These are phyloP conservation scores for Desmophyllum pertusum DNA, from an alignment of 92 coral and sea anemone species.

Conservation along the genomic window DNA sequence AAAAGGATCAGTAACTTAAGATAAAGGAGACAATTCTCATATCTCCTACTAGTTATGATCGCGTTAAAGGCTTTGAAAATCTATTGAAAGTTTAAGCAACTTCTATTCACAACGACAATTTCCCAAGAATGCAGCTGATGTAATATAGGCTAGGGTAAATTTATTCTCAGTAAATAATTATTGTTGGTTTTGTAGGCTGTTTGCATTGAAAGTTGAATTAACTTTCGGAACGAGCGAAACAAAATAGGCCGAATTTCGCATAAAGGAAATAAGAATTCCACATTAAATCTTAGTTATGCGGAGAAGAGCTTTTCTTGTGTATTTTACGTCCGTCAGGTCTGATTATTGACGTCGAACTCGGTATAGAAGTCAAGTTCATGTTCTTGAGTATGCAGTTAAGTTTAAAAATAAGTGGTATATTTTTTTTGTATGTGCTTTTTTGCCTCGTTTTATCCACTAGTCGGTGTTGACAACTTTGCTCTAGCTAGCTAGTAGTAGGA, in stretches of 20 bases:
- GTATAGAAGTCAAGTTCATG: not conserved
- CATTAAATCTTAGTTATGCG: not conserved
- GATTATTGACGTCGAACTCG: not conserved
- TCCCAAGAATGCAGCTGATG: not conserved
- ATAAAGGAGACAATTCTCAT: not conserved
- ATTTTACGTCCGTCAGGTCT: not conserved
- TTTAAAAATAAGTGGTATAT: not conserved
- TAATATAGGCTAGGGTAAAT: not conserved
- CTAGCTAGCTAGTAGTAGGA: not conserved
- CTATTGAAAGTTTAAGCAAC: not conserved
- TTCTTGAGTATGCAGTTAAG: not conserved
- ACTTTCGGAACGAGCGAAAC: slow-evolving; percentile 7
- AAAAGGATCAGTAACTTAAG: not conserved
- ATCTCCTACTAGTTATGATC: not conserved
- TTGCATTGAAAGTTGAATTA: not conserved
- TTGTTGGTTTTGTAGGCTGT: slow-evolving; percentile 32
- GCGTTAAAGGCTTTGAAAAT: not conserved
- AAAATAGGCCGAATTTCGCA: slow-evolving; percentile 10
- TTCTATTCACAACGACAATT: not conserved
- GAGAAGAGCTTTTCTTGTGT: not conserved
- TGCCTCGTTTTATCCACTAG: not conserved
- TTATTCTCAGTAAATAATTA: not conserved
- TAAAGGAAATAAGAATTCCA: not conserved
- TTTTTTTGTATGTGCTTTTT: not conserved
- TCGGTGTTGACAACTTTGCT: not conserved